Base-by-base conservation (phyloP, 2,113 vertebrate species). In the Micronycteris hirsuta region DNA sequence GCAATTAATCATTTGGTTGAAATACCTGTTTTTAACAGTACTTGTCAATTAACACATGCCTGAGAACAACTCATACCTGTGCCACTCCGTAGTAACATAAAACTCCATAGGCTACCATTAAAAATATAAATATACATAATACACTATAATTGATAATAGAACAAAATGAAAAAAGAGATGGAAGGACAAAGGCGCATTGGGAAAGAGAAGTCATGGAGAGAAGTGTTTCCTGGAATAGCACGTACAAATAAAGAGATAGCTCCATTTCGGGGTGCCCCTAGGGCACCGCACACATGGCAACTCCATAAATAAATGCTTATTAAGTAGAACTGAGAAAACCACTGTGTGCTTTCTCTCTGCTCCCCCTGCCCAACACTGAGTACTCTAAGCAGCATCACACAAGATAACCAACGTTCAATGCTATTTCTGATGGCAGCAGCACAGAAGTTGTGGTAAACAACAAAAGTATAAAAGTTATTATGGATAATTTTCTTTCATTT, bases 401-500 rank as follows among this genome's bases (percentile, higher is more conserved):
- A 33, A 56, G 38, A 67, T 67, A 70, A 76, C 68, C 47, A 45
- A 95, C 8, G 74, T 54, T 81, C 81, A 92, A 90, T 13, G 36
- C 26, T 74, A 7, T 31, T 91, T 71, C 89, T 71, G 63, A 89
- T 1, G 86, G 74, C n/a, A 33, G 76, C 12, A 54, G 20, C 22
- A 70, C 14, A 0, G 28, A 94, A 71, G 52, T 47, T 38, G 65
- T 7, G 33, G 31, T 28, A 86, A 95, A 95, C 71, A 96, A 90
- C 70, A 58, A 71, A 93, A 92, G 58, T 73, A 58, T 41, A 89
- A 94, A 96, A 96, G 43, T 84, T 77, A 96, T 86, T 94, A 95
- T 10, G 61, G 78, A 43, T 74, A 80, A 96, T 96, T 96, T 97
- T 95, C 85, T 85, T 89, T 87, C 80, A 91, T 83, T 97, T 43